Conservation (phyloP, 1,140 invertebrate genomes). For the Drosophila novamexicana region DNA sequence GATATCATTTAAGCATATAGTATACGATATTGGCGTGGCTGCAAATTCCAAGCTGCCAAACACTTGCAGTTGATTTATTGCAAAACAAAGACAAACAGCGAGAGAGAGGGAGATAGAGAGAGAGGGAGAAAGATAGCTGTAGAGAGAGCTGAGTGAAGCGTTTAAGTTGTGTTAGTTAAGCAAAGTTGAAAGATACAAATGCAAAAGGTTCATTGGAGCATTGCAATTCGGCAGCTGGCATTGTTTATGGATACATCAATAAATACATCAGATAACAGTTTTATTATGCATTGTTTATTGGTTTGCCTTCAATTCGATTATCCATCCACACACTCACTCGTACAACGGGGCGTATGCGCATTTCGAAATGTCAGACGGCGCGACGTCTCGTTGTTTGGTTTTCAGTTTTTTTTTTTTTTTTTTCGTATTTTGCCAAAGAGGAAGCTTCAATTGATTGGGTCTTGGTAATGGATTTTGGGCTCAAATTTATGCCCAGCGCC, state of each 20-base stretch:
- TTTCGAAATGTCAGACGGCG: constrained; percentile 36
- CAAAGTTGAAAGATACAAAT: constrained; percentile 15
- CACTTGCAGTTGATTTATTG: constrained; percentile 19
- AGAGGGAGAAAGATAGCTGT: background rate
- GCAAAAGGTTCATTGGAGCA: constrained; percentile 61
- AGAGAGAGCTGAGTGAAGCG: background rate
- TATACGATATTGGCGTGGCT: constrained; percentile 11
- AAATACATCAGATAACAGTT: constrained; percentile 27
- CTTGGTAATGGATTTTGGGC: constrained; percentile 11
- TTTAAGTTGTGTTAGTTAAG: constrained; percentile 5
- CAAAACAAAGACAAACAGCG: constrained; percentile 9
- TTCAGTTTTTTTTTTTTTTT: background rate
- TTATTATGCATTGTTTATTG: constrained; percentile 65
- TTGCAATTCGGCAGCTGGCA: constrained; percentile 57
- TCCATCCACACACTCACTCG: background rate
- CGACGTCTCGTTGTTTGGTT: constrained; percentile 6
- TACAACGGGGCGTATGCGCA: constrained; percentile 47
- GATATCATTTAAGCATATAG: constrained; percentile 25
- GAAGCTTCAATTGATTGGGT: constrained; percentile 13
- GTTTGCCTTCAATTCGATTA: constrained; percentile 35
- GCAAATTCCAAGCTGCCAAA: constrained; percentile 23
- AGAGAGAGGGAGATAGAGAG: constrained; percentile 1
- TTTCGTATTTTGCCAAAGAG: constrained; percentile 6
- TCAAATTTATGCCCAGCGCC: constrained; percentile 4
- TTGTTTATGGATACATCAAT: constrained; percentile 33